Conservation (phyloP, 2,888 invertebrate species). For the Xylocampa areola region DNA sequence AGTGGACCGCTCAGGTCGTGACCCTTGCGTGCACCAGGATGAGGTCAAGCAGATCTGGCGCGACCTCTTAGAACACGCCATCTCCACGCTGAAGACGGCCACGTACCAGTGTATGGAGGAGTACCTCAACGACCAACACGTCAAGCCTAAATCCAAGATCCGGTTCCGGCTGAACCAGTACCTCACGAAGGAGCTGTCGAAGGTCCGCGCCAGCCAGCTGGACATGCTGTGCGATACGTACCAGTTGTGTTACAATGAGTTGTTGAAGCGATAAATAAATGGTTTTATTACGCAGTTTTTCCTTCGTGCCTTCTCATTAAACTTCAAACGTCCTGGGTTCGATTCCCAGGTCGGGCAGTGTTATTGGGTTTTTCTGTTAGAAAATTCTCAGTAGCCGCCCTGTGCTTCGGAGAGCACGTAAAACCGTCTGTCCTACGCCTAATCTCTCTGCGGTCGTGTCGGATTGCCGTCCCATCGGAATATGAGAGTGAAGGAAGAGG, state of each 20-base stretch:
- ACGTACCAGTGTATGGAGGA: slow-evolving; percentile 50
- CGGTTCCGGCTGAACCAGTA: slow-evolving; percentile 45
- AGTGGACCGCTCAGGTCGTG: slow-evolving; percentile 39
- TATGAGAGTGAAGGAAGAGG: too few relatives aligned
- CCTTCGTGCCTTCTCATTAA: too few relatives aligned
- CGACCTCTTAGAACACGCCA: slow-evolving; percentile 59
- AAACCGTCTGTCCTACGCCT: too few relatives aligned
- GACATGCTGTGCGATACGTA: slow-evolving; percentile 63
- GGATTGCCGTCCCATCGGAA: too few relatives aligned
- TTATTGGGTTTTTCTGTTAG: too few relatives aligned
- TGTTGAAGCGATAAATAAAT: slow-evolving; percentile 33
- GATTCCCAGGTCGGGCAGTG: too few relatives aligned
- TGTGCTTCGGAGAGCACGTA: too few relatives aligned
- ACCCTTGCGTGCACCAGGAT: slow-evolving; percentile 63
- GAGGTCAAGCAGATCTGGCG: slow-evolving; percentile 64
- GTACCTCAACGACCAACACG: slow-evolving; percentile 33
- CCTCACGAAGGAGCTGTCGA: slow-evolving; percentile 53
- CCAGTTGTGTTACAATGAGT: slow-evolving; percentile 66
- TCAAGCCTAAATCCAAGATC: slow-evolving; percentile 16
- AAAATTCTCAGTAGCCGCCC: too few relatives aligned
- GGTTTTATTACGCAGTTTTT: not conserved
- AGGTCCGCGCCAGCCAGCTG: slow-evolving; percentile 57
- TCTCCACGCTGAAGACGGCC: slow-evolving; percentile 50
- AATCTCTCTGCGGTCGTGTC: too few relatives aligned
- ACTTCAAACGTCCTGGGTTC: too few relatives aligned